These are phyloP conservation scores for Molanna angustata DNA, from an alignment of 2,888 invertebrate genomes.

Conservation along the genomic window DNA sequence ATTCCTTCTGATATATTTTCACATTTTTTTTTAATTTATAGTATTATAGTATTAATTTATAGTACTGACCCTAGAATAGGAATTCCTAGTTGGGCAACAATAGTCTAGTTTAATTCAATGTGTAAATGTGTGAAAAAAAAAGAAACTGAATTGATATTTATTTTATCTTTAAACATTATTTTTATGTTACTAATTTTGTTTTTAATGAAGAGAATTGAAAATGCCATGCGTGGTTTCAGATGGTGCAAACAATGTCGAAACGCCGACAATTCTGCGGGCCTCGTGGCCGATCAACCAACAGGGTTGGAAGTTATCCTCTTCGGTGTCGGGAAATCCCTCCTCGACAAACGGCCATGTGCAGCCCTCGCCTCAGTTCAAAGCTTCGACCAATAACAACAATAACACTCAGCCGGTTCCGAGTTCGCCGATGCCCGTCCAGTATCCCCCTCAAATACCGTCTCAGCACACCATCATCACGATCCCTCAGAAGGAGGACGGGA, in stretches of 20 bases:
- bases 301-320: constrained; percentile 41
- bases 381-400: background rate
- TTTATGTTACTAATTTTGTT: background rate
- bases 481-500: constrained; percentile 56
- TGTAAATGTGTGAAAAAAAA: too few relatives aligned
- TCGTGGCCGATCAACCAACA: constrained; percentile 42
- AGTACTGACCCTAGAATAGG: too few relatives aligned
- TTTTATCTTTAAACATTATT: background rate
- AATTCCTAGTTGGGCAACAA: too few relatives aligned
- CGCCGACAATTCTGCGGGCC: constrained; percentile 39
- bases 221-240: constrained; percentile 59
- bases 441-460: constrained; percentile 1
- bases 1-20: too few relatives aligned
- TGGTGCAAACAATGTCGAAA: constrained; percentile 51
- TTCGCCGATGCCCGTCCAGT: background rate
- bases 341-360: background rate
- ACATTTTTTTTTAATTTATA: too few relatives aligned
- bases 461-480: constrained; percentile 50
- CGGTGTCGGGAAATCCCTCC: background rate
- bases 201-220: constrained; percentile 17
- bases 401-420: background rate
- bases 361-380: background rate
- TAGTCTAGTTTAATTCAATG: too few relatives aligned
- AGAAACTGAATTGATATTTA: background rate
- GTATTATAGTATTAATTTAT: too few relatives aligned